A percentile compares a stretch with the other conserved stretches of the same genome.
Evolutionary conservation across 2,797 vertebrate species (phyloP).

Genomic region (Heliangelus exortis): DNA sequence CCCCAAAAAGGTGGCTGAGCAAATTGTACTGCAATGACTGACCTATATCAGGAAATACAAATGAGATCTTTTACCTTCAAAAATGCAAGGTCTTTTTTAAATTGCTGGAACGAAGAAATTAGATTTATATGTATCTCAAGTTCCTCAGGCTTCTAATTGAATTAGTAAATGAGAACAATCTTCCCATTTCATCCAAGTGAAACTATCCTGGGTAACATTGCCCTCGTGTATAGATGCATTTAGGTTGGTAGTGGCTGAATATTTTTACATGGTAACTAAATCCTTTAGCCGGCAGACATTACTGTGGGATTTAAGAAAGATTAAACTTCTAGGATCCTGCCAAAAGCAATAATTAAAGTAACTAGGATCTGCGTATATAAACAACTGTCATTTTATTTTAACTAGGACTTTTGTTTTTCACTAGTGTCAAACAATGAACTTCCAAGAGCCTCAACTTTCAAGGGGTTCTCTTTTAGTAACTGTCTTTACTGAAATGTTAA

Average conservation of each 20-base stretch:
- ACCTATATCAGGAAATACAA: constrained; percentile 32
- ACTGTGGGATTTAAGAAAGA: constrained; percentile 67
- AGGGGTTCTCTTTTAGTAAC: constrained; percentile 24
- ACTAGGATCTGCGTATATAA: constrained; percentile 69
- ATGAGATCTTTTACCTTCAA: constrained; percentile 31
- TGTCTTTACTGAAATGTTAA: not conserved
- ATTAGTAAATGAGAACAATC: constrained; percentile 55
- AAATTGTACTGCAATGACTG: constrained; percentile 12
- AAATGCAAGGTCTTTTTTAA: not conserved
- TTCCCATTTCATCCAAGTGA: constrained; percentile 32
- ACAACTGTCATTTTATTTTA: constrained; percentile 71
- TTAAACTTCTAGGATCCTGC: constrained; percentile 68
- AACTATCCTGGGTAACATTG: constrained; percentile 18
- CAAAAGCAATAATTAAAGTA: constrained; percentile 77
- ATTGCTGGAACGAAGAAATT: constrained; percentile 40
- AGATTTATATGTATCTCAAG: constrained; percentile 32
- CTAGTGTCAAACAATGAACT: constrained; percentile 61
- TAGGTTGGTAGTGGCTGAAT: constrained; percentile 44
- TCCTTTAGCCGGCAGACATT: constrained; percentile 61
- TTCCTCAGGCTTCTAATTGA: constrained; percentile 48
- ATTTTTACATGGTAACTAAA: constrained; percentile 60
- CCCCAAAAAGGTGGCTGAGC: not conserved
- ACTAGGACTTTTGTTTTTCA: constrained; percentile 62
- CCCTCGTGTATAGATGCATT: not conserved
- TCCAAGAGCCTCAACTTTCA: constrained; percentile 27